Conservation (phyloP, 1,140 invertebrate genomes). For the Tigriopus japonicus region DNA sequence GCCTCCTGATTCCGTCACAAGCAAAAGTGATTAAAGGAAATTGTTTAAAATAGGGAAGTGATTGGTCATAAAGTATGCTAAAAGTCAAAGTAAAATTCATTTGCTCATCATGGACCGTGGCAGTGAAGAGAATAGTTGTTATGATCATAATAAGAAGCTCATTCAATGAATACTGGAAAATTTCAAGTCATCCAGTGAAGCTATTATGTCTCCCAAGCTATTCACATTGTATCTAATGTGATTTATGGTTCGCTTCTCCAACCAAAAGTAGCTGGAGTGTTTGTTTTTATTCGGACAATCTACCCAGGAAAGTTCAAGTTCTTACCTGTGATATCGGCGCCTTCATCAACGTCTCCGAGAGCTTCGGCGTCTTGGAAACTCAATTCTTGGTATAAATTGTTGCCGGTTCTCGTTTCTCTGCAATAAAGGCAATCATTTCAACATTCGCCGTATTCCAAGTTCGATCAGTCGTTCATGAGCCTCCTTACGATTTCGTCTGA, state of each 20-base stretch:
- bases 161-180: background rate
- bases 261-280: constrained; percentile 1
- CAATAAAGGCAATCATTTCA: constrained; percentile 21
- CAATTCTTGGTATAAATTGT: constrained; percentile 76
- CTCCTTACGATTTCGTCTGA: constrained; percentile 45
- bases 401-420: constrained; percentile 64
- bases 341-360: constrained; percentile 59
- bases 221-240: background rate
- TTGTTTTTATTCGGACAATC: background rate
- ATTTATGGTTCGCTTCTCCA: background rate
- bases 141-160: no score
- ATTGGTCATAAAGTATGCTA: no score
- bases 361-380: constrained; percentile 59
- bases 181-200: background rate
- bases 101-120: no score
- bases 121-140: no score
- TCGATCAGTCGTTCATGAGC: no score
- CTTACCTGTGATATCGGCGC: constrained; percentile 66
- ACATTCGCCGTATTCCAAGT: constrained; percentile 17
- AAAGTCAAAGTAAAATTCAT: no score
- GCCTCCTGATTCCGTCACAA: constrained; percentile 41
- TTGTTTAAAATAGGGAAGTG: no score
- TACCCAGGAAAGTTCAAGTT: background rate
- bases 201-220: background rate
- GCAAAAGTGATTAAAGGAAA: no score